Evolutionary conservation across 2,888 invertebrate genomes (phyloP), one percentile per base, ranked within the genome.

Genomic region (Platycheirus albimanus): DNA sequence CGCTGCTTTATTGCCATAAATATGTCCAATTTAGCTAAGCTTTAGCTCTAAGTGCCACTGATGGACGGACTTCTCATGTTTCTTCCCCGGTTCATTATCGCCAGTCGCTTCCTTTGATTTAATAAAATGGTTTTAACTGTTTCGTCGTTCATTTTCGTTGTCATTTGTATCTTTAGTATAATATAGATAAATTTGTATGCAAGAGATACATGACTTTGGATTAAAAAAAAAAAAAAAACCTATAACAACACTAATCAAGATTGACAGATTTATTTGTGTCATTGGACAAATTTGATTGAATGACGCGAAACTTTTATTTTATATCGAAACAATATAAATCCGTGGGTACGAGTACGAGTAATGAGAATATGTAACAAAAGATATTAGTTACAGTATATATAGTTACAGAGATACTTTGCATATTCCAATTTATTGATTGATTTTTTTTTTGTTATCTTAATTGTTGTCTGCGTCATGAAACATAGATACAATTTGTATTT

Each of bases 241-340:
- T 41, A 61, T 19, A 61, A 30, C 3, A 43, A 61, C 17, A 15
- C 20, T 56, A 76, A 77, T 77, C 54, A 77, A 77, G 70, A 77
- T 30, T 76, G 76, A 76, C 76, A 64, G 63, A 36, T 70, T 77
- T 54, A 77, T 70, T 61, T 49, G 69, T 63, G 63, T 63, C 76
- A 54, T 63, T 54, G 33, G 36, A 11, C 52, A 58, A 54, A 38
- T 70, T 63, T 70, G 63, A 77, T 77, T 77, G 63, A 70, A 64
- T 77, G 70, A 77, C 76, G 61, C 5, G 28, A 13, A 30, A 13
- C 7, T 30, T 19, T 24, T 15, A 4, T 36, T 19, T 24, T 36
- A 3, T 17, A 30, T 19, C 30, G 19, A 61, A 43, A 30, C 52
- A 33, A 41, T 41, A 13, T 6, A 13, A 41, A 41, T 13, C 38